phyloP scores from a whole-genome alignment of 2,888 invertebrate genomes.

The Pseudococcus jackbeardsleyi region DNA sequence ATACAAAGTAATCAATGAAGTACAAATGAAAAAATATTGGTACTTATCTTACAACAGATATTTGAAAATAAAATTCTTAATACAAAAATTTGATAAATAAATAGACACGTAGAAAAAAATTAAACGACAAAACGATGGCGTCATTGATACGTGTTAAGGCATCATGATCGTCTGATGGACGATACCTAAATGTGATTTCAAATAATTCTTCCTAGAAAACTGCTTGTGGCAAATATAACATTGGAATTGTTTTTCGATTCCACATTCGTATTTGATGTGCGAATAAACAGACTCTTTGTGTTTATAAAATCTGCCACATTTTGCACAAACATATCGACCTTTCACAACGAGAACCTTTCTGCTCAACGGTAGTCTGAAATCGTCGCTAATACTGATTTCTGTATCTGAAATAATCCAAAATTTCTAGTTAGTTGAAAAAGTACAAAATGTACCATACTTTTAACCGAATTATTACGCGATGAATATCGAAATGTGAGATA shows the following conservation, averaged over 20 bases:
- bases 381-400: conserved; percentile 6
- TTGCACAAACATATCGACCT: conserved; percentile 63
- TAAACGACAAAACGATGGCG: not conserved
- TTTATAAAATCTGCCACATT: conserved; percentile 66
- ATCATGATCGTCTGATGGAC: conserved; percentile 63
- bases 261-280: conserved; percentile 69
- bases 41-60: too few species aligned
- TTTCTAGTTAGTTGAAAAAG: not conserved
- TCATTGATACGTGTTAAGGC: not conserved
- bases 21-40: not conserved
- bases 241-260: conserved; percentile 70
- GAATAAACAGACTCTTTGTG: conserved; percentile 66
- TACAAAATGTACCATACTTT: not conserved
- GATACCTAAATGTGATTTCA: conserved; percentile 67
- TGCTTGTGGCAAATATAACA: conserved; percentile 70
- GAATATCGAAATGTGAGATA: too few species aligned
- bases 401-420: conserved; percentile 37
- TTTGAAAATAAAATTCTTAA: not conserved
- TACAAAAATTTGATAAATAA: not conserved
- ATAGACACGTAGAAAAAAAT: not conserved
- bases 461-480: too few species aligned
- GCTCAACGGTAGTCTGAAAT: not conserved
- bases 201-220: conserved; percentile 70
- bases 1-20: too few species aligned
- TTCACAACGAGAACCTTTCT: conserved; percentile 5